Base-by-base conservation (phyloP, 1,140 invertebrate genomes). In the Bombus soroeensis region DNA sequence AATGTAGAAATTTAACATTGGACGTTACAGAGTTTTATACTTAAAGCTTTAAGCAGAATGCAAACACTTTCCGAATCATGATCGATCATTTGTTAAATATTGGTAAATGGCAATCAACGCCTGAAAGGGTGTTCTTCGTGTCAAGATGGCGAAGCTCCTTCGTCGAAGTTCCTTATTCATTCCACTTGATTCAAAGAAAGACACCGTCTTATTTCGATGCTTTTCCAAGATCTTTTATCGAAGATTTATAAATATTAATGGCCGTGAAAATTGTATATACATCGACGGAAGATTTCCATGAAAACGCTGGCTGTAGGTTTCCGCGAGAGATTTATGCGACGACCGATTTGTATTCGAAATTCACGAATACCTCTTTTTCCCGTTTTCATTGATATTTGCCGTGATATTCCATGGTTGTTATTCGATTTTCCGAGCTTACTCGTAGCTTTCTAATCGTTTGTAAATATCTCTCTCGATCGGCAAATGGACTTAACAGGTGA, bases 191-290 rank as follows among this genome's bases (percentile, higher is more conserved):
- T 41, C 41, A 77, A 68, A 53, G 73, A 76, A 68, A 74, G 12
- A 34, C 22, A 18, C 18, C 81, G 57, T 68, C 73, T 66, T 57
- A 77, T 76, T 68, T 76, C 81, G 59, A 76, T 53, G 81, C 73
- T 41, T 39, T 41, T 25, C 73, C 43, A 68, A 28, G 28, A 43
- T 62, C 13, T 53, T 53, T 43, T 15, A 34, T 8, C 12, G 37
- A 32, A n/a, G 81, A 77, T 83, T 77, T 83, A 83, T 83, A 83
- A 83, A 83, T 83, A 83, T 83, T 83, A 83, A 83, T 70, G 62
- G 28, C 41, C 43, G 34, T 77, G 81, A 77, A 77, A 83, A 75
- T 77, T 68, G 62, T 83, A 57, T 77, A 83, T 68, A 77, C 28
- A n/a, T 6, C 18, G 43, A 18, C 3, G 59, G 34, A 39, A 62